phyloP scores from a whole-genome alignment of 2,888 invertebrate species.

The Pachycephus smyrnensis region DNA sequence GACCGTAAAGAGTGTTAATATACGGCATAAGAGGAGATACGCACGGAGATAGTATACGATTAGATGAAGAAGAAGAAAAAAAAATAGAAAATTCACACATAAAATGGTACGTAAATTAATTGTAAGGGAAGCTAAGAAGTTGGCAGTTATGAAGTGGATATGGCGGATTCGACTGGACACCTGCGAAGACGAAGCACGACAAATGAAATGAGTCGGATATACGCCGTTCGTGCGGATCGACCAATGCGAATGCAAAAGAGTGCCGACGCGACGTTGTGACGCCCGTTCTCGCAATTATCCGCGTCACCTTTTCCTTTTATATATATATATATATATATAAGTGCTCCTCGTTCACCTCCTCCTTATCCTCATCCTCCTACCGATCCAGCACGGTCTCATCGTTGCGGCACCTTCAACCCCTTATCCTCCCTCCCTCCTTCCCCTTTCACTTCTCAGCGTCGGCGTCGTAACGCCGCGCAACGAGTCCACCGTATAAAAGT shows the following conservation, averaged over 20 bases:
- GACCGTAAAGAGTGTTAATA: background rate
- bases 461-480: conserved; percentile 28
- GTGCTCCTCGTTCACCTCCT: background rate
- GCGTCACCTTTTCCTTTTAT: conserved; percentile 1
- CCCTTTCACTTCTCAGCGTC: conserved; percentile 20
- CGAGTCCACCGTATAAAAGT: conserved; percentile 37
- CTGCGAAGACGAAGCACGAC: background rate
- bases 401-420: background rate
- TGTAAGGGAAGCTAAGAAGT: background rate
- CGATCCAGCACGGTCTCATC: background rate
- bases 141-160: background rate
- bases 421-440: background rate
- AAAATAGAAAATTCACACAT: background rate
- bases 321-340: background rate
- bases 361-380: background rate
- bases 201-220: background rate
- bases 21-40: background rate
- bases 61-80: background rate
- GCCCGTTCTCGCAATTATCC: conserved; percentile 24
- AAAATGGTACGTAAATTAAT: background rate
- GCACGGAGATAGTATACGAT: background rate
- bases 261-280: background rate
- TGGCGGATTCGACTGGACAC: background rate
- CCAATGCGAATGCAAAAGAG: background rate
- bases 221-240: background rate